Evolutionary conservation across 2,113 vertebrate genomes (phyloP), one percentile per base, ranked within the genome.

Genomic region (Sterna hirundo): DNA sequence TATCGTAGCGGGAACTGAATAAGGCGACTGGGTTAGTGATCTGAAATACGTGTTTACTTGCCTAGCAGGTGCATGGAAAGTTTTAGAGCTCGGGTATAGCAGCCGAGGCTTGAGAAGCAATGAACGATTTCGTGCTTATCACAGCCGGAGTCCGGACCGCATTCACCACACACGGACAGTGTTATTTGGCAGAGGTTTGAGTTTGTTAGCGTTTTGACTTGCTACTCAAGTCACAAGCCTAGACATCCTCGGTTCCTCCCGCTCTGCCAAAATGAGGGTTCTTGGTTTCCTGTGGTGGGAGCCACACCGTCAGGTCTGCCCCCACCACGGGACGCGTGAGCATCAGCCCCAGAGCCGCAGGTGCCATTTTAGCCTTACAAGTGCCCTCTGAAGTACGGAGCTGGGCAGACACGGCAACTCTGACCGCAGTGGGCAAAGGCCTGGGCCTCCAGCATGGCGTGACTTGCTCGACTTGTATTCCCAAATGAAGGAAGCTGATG

Each of bases 231-330:
- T n/a, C 10, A 6, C 32, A 77, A 83, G 46, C 76, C 25, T 54
- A 34, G 66, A 30, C 29, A 64, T 38, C n/a, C 38, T 55, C 32
- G 32, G 29, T 55, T 81, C n/a, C n/a, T 61, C 74, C n/a, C 65
- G 30, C 23, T 34, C 61, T 30, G 23, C 30, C 69, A 71, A 78
- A 86, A 81, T 13, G 7, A 69, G 54, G 34, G 16, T 12, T 64
- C 62, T 69, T 1, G 10, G 30, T n/a, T 52, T 46, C 30, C 40
- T 32, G 42, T 30, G 4, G 27, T 19, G 54, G 36, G 54, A 72
- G 52, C 0, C 0, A 38, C 49, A 20, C 18, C 0, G 0, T 25
- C 84, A 47, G 40, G 54, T 68, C 60, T 86, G 71, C 32, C 64
- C 40, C 61, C 26, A 3, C 26, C 5, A 3, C 13, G 40, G 13